These are phyloP conservation scores for Numenius phaeopus DNA, from an alignment of 2,797 vertebrate genomes.

Conservation along the genomic window DNA sequence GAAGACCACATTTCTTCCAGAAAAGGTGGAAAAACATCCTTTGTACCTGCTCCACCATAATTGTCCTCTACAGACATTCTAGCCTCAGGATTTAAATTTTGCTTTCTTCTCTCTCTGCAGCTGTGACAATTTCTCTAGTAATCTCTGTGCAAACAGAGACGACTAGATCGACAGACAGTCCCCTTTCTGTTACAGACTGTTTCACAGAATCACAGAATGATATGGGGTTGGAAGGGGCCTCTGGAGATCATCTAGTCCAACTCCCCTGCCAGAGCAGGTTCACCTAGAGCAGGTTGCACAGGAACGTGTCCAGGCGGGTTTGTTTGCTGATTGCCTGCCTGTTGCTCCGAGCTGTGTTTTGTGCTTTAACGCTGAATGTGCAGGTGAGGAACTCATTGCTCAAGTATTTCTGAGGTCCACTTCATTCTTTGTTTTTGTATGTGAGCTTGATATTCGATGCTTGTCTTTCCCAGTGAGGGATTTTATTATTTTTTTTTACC, in stretches of 20 bases:
- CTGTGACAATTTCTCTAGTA: neutral
- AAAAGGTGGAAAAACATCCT: neutral
- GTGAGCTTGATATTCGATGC: neutral
- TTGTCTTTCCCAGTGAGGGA: neutral
- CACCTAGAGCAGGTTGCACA: too few species aligned
- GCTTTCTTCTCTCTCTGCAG: neutral
- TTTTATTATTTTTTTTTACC: neutral
- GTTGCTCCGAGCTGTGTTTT: neutral
- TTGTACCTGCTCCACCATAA: neutral
- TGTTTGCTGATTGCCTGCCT: neutral
- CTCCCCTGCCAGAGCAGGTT: too few species aligned
- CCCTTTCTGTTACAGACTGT: fast-evolving
- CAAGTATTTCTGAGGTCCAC: neutral
- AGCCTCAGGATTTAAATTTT: neutral
- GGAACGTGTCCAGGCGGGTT: neutral
- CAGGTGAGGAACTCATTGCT: neutral
- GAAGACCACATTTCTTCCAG: neutral
- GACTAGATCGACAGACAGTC: too few species aligned
- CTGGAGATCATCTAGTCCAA: too few species aligned
- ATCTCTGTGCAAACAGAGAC: neutral
- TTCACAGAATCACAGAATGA: too few species aligned
- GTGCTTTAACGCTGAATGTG: neutral
- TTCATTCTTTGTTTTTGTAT: neutral
- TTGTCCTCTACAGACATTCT: neutral
- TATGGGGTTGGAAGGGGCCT: too few species aligned